These are phyloP conservation scores for Andrena haemorrhoa DNA, from an alignment of 2,888 invertebrate species.

Conservation along the genomic window DNA sequence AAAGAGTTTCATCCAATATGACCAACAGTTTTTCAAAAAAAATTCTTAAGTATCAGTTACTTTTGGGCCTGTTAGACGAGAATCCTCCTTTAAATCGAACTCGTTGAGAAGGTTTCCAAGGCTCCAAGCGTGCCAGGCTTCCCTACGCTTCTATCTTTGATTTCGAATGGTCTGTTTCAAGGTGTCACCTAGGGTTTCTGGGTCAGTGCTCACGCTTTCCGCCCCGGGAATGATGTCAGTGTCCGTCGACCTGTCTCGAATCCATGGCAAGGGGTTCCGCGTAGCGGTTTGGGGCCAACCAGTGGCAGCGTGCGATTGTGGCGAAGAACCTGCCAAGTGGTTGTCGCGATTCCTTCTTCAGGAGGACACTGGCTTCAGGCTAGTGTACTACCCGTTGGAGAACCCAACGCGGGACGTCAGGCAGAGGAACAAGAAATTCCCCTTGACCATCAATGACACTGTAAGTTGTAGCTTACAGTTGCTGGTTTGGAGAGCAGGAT, in stretches of 20 bases:
- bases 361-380: conserved; percentile 85
- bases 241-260: conserved; percentile 85
- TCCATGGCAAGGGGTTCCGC: conserved; percentile 82
- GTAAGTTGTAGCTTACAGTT: conserved; percentile 66
- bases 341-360: conserved; percentile 87
- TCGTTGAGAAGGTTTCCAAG: no score
- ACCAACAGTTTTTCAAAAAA: no score
- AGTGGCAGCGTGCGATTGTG: conserved; percentile 90
- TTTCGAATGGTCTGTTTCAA: conserved; percentile 35
- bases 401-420: conserved; percentile 80
- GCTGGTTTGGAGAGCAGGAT: not conserved
- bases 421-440: conserved; percentile 78
- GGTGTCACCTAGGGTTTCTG: conserved; percentile 86
- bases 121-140: no score
- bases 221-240: conserved; percentile 87
- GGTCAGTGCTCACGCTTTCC: conserved; percentile 86
- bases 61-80: no score
- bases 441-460: conserved; percentile 73
- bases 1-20: no score
- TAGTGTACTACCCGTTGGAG: conserved; percentile 88
- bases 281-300: conserved; percentile 87
- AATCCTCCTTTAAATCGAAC: no score
- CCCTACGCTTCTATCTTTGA: no score
- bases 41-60: no score
- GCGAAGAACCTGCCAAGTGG: conserved; percentile 90